Base-by-base conservation (phyloP, 2,113 vertebrate species). In the Forbesichthys papilliferus region DNA sequence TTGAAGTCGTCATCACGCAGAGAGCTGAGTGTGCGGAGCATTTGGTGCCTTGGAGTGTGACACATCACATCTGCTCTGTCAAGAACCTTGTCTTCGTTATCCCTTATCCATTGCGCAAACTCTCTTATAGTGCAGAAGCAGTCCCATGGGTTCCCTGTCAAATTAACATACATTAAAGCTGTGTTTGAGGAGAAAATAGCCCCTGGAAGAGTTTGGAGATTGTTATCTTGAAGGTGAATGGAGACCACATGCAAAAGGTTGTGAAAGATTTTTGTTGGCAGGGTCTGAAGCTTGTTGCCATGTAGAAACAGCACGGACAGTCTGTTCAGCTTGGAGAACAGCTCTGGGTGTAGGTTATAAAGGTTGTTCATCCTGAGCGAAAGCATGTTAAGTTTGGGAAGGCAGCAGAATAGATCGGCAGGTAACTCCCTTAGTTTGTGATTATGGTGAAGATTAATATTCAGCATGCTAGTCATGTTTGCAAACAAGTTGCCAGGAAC, bases 401-500 rank as follows among this genome's bases (percentile, higher is more conserved):
- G 91, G 34, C 93, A 94, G 68, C 83, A 89, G 75, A 97, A 95
- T 0, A 90, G 80, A 3, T 92, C 88, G 34, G 71, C 78, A 3
- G 96, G 94, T 56, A 97, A 88, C 53, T 85, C 84, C 0, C 69
- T 82, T 33, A 98, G 91, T 1, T 84, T 79, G 1, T 70, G 56
- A 69, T 94, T 96, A 10, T 82, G 78, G 48, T 92, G 91, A 33
- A 96, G 68, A 61, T 92, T 87, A 3, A 98, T 90, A 0, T 6
- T 12, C 61, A 59, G 66, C 60, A 97, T 88, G 69, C 91, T 81
- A 59, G 94, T 95, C 92, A 96, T 91, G 86, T 96, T 96, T 6
- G 89, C 84, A 52, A 97, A 97, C 74, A 93, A 69, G 71, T 93
- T 93, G 71, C 87, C 89, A 3, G 95, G 96, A 71, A 96, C 78